These are phyloP conservation scores for Aethina tumida DNA, from an alignment of 1,140 invertebrate species.

Conservation along the genomic window DNA sequence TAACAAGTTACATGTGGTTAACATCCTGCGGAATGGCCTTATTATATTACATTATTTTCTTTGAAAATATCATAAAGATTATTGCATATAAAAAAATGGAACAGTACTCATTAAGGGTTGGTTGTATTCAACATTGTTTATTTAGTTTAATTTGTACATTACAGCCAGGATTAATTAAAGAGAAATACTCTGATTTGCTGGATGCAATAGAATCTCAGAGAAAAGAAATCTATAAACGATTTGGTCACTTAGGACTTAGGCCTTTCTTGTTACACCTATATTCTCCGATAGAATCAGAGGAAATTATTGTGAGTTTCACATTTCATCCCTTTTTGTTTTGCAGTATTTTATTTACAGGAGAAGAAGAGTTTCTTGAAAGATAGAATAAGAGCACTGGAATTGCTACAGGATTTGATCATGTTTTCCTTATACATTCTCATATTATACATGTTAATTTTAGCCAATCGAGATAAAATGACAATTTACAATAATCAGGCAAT, in stretches of 20 bases:
- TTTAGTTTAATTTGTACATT: too few relatives aligned
- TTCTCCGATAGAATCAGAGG: constrained; percentile 11
- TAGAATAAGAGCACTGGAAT: constrained; percentile 12
- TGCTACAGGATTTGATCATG: constrained; percentile 22
- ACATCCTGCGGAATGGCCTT: constrained; percentile 12
- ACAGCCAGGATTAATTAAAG: too few relatives aligned
- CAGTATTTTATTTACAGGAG: constrained; percentile 12
- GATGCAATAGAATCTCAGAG: constrained; percentile 5
- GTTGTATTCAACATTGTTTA: too few relatives aligned
- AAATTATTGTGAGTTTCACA: constrained; percentile 6
- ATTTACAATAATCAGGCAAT: constrained; percentile 15
- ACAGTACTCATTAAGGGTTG: too few relatives aligned
- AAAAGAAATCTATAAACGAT: constrained; percentile 2
- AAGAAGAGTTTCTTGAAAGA: constrained; percentile 7
- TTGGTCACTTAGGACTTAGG: constrained; percentile 17
- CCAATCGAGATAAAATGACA: constrained; percentile 16
- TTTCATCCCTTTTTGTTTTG: not conserved
- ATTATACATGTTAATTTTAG: constrained; percentile 21
- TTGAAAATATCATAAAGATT: constrained; percentile 21
- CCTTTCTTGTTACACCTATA: constrained; percentile 24
- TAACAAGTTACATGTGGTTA: constrained; percentile 20
- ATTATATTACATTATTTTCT: constrained; percentile 15
- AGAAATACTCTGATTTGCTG: not conserved
- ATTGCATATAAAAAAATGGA: too few relatives aligned
- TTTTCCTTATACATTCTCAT: constrained; percentile 21